These are phyloP conservation scores for Triplophysa yarkandensis DNA, from an alignment of 2,797 vertebrate species.

Conservation along the genomic window DNA sequence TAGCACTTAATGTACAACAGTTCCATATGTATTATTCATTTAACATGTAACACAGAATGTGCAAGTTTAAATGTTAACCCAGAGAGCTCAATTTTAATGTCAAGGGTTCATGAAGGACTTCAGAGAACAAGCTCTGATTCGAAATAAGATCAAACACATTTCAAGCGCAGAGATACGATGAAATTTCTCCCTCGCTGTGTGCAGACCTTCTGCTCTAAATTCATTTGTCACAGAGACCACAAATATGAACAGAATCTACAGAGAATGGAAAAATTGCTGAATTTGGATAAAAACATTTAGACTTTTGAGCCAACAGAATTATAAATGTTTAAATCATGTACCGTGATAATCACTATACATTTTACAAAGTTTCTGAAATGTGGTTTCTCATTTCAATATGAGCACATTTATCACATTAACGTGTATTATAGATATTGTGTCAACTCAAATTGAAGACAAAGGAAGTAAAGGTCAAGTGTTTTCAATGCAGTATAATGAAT, in stretches of 20 bases:
- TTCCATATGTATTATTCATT: constrained; percentile 4
- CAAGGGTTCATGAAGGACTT: background rate
- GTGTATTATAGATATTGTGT: too few relatives aligned
- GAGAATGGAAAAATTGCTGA: background rate
- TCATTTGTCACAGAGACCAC: background rate
- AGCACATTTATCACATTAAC: too few relatives aligned
- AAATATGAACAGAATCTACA: background rate
- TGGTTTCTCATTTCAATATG: too few relatives aligned
- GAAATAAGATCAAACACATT: background rate
- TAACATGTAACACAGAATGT: background rate
- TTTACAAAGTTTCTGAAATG: too few relatives aligned
- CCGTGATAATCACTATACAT: background rate
- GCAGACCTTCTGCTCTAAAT: background rate
- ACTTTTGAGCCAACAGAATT: background rate
- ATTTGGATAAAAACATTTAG: background rate
- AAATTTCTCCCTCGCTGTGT: background rate
- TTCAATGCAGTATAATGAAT: too few relatives aligned
- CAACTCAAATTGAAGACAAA: too few relatives aligned
- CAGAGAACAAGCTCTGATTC: background rate
- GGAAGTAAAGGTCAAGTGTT: too few relatives aligned
- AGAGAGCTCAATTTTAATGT: too few relatives aligned
- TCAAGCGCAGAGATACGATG: background rate
- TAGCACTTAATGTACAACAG: constrained; percentile 29
- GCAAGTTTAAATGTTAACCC: too few relatives aligned
- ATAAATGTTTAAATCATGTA: background rate